Base-by-base conservation (phyloP, 1,140 invertebrate species). In the Drosophila sechellia region DNA sequence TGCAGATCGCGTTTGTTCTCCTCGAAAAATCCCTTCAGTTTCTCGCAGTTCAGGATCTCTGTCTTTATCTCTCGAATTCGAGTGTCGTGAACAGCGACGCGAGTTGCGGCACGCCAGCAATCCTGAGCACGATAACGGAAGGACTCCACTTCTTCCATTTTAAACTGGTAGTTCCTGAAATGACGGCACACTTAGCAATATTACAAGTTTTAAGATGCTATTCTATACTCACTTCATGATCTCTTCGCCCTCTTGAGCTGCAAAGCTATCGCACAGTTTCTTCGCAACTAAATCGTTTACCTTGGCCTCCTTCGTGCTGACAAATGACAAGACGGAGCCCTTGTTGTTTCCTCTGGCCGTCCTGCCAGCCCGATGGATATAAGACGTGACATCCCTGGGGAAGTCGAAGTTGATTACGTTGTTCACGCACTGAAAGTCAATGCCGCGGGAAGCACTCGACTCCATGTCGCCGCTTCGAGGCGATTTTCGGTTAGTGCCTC, bases 391-490 rank as follows among this genome's bases (percentile, higher is more conserved):
- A 91, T 97, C 96, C 0, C 94, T 90, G 0, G 99, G 98, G 93
- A 99, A 99, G 92, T 99, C 99, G 93, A 99, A 99, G 93, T 99
- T 99, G 39, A 99, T 96, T 0, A 99, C 97, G 93, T 99, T 99
- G 0, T 98, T 96, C 0, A 99, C 98, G 93, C 96, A 97, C 86
- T 99, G 98, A 92, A 99, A 99, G 93, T 99, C 99, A 70, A 99
- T 99, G 22, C 98, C 98, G 63, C 99, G 94, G 0, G 98, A 96
- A 3, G 99, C 97, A 17, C 98, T 98, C 37, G 97, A 98, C 92
- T 99, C 98, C 90, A 96, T 96, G 92, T 99, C 98, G 81, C 95
- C 96, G 71, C 95, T 96, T 92, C 80, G 92, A 84, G 80, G 91
- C 93, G 94, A 71, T 95, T 94, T 86, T 0, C 49, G 46, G 8